Percentiles rank a stretch among this genome's conserved stretches.
Evolutionary conservation across 2,113 vertebrate genomes (phyloP).

Genomic region (Albula goreensis): DNA sequence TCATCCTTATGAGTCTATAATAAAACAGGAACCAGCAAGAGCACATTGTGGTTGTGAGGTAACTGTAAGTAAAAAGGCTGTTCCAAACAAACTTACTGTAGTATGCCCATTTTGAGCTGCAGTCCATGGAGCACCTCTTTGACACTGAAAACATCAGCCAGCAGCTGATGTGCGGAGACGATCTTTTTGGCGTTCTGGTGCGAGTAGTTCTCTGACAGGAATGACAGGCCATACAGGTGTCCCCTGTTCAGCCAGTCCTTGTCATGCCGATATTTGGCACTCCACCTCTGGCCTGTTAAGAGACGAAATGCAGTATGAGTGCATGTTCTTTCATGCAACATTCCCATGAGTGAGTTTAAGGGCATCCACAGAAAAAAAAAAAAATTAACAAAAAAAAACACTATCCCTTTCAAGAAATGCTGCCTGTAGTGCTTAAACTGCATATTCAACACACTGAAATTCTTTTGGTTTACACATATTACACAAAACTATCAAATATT

Average conservation of each 20-base stretch:
- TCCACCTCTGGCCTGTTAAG: conserved; percentile 80
- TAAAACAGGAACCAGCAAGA: too few species aligned
- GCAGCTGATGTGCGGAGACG: conserved; percentile 81
- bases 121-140: conserved; percentile 79
- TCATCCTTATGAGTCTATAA: neutral
- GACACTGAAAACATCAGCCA: conserved; percentile 81
- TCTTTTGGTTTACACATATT: neutral
- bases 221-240: conserved; percentile 82
- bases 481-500: neutral
- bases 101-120: conserved; percentile 82
- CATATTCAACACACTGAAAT: neutral
- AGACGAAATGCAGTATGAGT: neutral
- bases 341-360: too few species aligned
- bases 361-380: too few species aligned
- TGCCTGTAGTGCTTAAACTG: neutral
- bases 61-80: too few species aligned
- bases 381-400: too few species aligned
- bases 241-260: conserved; percentile 84
- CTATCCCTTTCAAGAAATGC: too few species aligned
- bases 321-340: too few species aligned
- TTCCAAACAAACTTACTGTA: conserved; percentile 58
- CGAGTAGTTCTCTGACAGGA: conserved; percentile 84
- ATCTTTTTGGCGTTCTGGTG: conserved; percentile 86
- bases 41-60: too few species aligned
- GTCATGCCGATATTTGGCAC: conserved; percentile 82